phyloP scores from a whole-genome alignment of 2,888 invertebrate genomes.

The Glyphotaelius pellucidus region DNA sequence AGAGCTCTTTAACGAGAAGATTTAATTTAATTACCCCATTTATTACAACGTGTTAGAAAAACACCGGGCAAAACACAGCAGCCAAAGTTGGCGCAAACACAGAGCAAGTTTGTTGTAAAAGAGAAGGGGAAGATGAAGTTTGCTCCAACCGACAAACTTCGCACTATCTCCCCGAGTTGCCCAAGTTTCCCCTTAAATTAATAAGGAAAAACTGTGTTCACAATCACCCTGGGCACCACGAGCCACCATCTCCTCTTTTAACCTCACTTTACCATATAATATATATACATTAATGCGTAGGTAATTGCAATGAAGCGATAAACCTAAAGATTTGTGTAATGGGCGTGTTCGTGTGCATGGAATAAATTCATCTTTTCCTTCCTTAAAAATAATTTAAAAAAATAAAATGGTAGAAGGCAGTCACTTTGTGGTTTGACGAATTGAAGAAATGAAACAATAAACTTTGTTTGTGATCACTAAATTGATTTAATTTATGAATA shows the following conservation, averaged over 20 bases:
- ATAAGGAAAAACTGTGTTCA: slow-evolving; percentile 41
- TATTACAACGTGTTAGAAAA: slow-evolving; percentile 7
- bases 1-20: not conserved
- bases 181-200: slow-evolving; percentile 27
- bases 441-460: too few relatives aligned
- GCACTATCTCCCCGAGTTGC: slow-evolving; percentile 3
- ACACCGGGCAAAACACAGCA: not conserved
- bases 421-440: too few relatives aligned
- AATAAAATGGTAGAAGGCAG: too few relatives aligned
- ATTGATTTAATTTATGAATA: too few relatives aligned
- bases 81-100: not conserved
- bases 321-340: too few relatives aligned
- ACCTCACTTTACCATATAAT: not conserved
- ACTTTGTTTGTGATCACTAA: too few relatives aligned
- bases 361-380: too few relatives aligned
- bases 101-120: not conserved
- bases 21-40: not conserved
- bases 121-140: not conserved
- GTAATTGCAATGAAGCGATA: too few relatives aligned
- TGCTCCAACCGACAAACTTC: not conserved
- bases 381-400: too few relatives aligned
- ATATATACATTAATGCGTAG: too few relatives aligned
- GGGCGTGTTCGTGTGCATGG: too few relatives aligned
- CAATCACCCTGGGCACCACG: not conserved
- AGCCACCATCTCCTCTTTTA: not conserved